Evolutionary conservation across 30 jellyfish, hydroid and myxozoan genomes (phyloP).

Genomic region (Clytia hemisphaerica): DNA sequence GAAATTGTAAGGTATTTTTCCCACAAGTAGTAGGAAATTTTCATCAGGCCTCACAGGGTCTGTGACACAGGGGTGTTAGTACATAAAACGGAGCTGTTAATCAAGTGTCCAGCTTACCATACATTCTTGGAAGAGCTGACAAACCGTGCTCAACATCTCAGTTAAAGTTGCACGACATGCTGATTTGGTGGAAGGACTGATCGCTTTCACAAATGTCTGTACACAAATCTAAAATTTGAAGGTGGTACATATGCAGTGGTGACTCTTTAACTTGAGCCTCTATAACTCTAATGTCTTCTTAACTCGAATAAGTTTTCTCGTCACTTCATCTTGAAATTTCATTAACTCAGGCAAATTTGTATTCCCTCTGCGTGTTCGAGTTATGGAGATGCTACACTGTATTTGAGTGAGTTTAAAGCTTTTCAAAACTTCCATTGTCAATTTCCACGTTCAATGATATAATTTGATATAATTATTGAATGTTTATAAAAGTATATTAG

Average conservation of each 20-base stretch:
- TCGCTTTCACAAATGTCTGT: conserved; percentile 82
- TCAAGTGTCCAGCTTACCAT: conserved; percentile 24
- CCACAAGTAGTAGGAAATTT: too few species aligned
- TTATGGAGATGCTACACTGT: not conserved
- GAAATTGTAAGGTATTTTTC: too few species aligned
- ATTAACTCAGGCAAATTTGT: too few species aligned
- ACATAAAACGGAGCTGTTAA: not conserved
- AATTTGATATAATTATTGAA: too few species aligned
- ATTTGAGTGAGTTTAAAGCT: not conserved
- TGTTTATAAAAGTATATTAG: not conserved
- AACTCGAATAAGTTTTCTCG: too few species aligned
- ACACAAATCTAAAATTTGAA: conserved; percentile 52
- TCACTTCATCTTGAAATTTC: not conserved
- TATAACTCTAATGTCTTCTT: too few species aligned
- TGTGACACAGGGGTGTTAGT: too few species aligned
- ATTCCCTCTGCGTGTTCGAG: too few species aligned
- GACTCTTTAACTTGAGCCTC: too few species aligned
- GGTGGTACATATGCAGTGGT: not conserved
- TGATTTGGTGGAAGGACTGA: conserved; percentile 66
- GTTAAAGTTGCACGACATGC: conserved; percentile 92
- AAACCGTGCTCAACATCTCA: conserved; percentile 84
- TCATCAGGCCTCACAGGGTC: too few species aligned
- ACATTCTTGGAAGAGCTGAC: conserved; percentile 87
- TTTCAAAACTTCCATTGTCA: not conserved
- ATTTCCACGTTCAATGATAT: not conserved